Conservation (phyloP, 2,113 vertebrate genomes). For the Otolemur garnettii region DNA sequence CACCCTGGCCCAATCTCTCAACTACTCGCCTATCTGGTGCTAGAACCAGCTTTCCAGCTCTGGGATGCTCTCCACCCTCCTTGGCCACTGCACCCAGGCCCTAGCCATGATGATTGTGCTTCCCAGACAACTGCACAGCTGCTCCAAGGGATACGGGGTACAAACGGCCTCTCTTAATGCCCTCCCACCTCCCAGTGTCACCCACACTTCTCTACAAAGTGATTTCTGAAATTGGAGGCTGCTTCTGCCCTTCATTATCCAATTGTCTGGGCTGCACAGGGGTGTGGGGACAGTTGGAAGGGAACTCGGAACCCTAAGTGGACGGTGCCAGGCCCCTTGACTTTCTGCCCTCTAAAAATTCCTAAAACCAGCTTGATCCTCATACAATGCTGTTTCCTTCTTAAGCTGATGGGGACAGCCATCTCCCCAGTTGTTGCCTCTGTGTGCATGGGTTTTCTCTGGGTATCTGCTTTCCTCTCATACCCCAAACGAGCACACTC, state of each 20-base stretch:
- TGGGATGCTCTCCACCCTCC: not conserved
- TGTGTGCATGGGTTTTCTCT: not conserved
- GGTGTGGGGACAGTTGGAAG: accelerated
- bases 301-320: not conserved
- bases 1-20: not conserved
- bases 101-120: not conserved
- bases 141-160: not conserved
- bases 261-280: not conserved
- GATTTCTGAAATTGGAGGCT: not conserved
- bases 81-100: not conserved
- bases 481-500: not conserved
- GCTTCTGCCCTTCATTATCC: not conserved
- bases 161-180: not conserved
- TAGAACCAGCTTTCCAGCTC: not conserved
- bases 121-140: not conserved
- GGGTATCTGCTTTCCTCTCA: not conserved
- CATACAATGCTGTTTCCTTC: not conserved
- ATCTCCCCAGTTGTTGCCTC: not conserved
- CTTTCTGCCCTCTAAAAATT: not conserved
- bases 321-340: not conserved
- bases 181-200: not conserved
- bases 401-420: too few relatives aligned
- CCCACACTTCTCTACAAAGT: not conserved
- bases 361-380: conserved; percentile 4
- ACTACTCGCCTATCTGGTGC: not conserved